Base-by-base conservation (phyloP, 1,140 invertebrate genomes). In the Propsilocerus akamusi region DNA sequence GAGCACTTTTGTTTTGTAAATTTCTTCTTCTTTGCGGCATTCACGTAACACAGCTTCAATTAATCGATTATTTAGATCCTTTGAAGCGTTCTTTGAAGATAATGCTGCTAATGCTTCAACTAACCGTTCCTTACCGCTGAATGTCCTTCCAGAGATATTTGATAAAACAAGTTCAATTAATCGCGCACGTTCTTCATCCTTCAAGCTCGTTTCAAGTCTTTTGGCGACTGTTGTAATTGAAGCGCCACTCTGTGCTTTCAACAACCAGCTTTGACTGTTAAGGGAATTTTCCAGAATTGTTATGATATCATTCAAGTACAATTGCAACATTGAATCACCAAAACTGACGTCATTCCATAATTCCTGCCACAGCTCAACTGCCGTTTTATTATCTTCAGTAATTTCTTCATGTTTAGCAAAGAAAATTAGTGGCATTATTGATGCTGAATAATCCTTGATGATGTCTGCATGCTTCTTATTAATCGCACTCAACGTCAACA, bases 301-400 rank as follows among this genome's bases (percentile, higher is more conserved):
- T 25, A 82, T 77, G 41, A 94, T 85, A 47, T 80, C 75, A 34
- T 74, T 65, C 24, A 91, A 62, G 64, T 94, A 83, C 49, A 83
- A 74, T 25, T 77, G 71, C 37, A 94, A 79, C 23, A 84, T 87
- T 26, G 73, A 75, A 68, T 92, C 90, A 8, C 86, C 81, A 10
- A 88, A 86, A 34, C 86, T 83, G 20, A 87, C 76, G 57, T 94
- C 90, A 24, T 74, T 74, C 91, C 91, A 96, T 3, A 95, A 68
- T 60, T 94, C 89, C 53, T 83, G 80, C 83, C 87, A 95, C 22
- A 83, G 66, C 55, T 83, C 78, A 46, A 83, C 72, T 10, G 76
- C 75, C 26, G 70, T 66, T 55, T 77, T 71, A 25, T 75, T 75
- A 52, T 73, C 76, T 48, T 75, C 70, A 2, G 70, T 72, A 61